Conservation (phyloP, 2,113 vertebrate genomes). For the Paramisgurnus dabryanus region DNA sequence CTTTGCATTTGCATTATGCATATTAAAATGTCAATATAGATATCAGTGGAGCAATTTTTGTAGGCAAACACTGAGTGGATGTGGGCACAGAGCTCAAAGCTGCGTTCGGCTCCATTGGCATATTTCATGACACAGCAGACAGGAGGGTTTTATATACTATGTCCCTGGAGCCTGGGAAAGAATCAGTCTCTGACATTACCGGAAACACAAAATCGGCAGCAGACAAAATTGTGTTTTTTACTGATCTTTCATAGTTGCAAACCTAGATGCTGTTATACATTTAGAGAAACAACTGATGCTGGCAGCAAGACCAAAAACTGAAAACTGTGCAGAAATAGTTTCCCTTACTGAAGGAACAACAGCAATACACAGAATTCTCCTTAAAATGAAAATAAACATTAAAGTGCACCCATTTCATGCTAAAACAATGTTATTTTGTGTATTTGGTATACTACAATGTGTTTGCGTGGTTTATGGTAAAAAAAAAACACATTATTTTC, state of each 20-base stretch:
- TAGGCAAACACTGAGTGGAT: not conserved
- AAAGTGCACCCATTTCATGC: not conserved
- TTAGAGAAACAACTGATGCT: not conserved
- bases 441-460: too few species aligned
- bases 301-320: not conserved
- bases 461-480: too few species aligned
- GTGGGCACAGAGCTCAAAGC: not conserved
- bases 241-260: not conserved
- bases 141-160: constrained; percentile 13
- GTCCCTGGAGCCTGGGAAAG: not conserved
- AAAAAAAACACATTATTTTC: too few species aligned
- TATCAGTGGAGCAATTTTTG: too few species aligned
- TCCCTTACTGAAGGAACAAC: not conserved
- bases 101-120: constrained; percentile 1
- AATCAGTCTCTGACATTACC: constrained; percentile 16
- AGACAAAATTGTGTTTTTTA: not conserved
- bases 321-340: not conserved
- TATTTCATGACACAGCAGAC: constrained; percentile 3
- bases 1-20: too few species aligned
- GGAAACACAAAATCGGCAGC: not conserved
- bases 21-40: too few species aligned
- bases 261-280: not conserved
- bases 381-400: constrained; percentile 2
- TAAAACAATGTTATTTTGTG: not conserved
- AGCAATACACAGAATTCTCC: not conserved